These are phyloP conservation scores for Allobates femoralis DNA, from an alignment of 2,797 vertebrate genomes.

Conservation along the genomic window DNA sequence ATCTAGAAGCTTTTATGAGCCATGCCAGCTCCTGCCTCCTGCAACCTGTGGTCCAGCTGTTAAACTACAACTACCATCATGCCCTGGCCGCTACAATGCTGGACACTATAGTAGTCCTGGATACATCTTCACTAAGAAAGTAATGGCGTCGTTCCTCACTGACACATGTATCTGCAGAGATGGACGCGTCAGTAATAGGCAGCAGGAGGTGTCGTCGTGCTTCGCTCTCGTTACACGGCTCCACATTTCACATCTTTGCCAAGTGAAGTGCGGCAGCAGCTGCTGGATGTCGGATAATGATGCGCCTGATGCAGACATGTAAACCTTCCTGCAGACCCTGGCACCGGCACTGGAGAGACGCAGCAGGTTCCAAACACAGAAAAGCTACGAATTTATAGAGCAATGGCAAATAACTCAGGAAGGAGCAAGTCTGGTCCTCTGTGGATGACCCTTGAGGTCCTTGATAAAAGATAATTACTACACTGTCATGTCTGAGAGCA, in stretches of 20 bases:
- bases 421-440: too few relatives aligned
- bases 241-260: not conserved
- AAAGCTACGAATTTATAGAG: not conserved
- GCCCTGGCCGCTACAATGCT: not conserved
- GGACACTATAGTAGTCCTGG: not conserved
- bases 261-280: not conserved
- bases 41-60: too few relatives aligned
- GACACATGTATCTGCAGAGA: not conserved
- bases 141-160: not conserved
- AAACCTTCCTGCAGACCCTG: conserved; percentile 6
- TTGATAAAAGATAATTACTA: not conserved
- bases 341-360: not conserved
- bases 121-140: not conserved
- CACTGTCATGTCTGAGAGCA: not conserved
- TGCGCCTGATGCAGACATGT: not conserved
- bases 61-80: not conserved
- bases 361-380: not conserved
- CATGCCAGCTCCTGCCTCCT: too few relatives aligned
- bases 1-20: too few relatives aligned
- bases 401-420: not conserved
- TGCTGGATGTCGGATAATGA: not conserved
- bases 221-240: not conserved
- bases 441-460: too few relatives aligned
- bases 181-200: not conserved
- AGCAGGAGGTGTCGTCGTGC: not conserved